Percentiles rank a stretch among this genome's conserved stretches.
Conservation (phyloP, 1,140 invertebrate genomes). For the Cydia amplana region DNA sequence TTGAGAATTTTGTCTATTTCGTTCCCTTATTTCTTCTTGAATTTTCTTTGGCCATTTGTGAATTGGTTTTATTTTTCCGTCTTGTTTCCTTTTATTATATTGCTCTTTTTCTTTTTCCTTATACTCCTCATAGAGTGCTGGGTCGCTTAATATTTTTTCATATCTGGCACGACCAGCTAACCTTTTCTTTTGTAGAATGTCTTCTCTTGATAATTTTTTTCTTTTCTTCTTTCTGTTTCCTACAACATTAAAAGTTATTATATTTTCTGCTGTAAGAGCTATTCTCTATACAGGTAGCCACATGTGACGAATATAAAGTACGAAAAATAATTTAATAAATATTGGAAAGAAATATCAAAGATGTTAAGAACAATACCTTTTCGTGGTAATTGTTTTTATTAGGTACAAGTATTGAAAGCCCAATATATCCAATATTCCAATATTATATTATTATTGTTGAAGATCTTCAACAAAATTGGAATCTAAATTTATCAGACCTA, state of each 20-base stretch:
- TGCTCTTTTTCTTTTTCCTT: background rate
- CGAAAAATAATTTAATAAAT: too few relatives aligned
- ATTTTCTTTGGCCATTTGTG: background rate
- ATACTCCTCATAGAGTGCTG: background rate
- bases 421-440: too few relatives aligned
- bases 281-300: too few relatives aligned
- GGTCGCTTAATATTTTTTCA: background rate
- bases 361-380: too few relatives aligned
- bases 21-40: constrained; percentile 1
- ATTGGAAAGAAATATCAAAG: too few relatives aligned
- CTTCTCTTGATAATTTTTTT: background rate
- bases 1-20: background rate
- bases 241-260: background rate
- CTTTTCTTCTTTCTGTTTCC: background rate
- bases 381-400: too few relatives aligned
- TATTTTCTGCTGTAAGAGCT: background rate
- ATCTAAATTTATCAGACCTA: too few relatives aligned
- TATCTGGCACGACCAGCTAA: background rate
- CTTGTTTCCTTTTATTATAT: background rate
- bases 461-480: too few relatives aligned
- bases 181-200: background rate
- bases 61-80: background rate
- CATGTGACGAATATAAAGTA: too few relatives aligned
- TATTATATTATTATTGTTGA: too few relatives aligned
- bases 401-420: too few relatives aligned